Evolutionary conservation across 1,140 invertebrate species (phyloP), one percentile per base, ranked within the genome.

Genomic region (Stenopsyche tienmushanensis): DNA sequence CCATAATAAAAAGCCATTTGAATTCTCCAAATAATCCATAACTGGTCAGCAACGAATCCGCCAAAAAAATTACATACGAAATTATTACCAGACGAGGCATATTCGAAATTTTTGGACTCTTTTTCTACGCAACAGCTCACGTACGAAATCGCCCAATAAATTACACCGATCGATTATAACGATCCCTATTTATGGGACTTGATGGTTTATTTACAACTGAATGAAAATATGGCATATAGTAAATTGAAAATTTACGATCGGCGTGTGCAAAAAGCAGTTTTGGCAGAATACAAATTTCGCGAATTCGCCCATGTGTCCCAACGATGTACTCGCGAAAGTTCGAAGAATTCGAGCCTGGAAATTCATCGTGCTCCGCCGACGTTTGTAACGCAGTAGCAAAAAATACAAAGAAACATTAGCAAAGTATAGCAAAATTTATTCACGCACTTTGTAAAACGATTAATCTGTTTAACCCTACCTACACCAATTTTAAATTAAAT

Each of bases 231-330:
- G n/a, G n/a, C n/a, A n/a, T n/a, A n/a, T n/a, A n/a, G n/a, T n/a
- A n/a, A n/a, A n/a, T n/a, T n/a, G n/a, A n/a, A n/a, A 52, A 52
- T 52, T 52, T 55, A 45, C 55, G 41, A 44, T 26, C 20, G 34
- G 15, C 23, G 55, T 44, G 26, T 55, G 17, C n/a, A 52, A 23
- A 9, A 52, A 10, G 45, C n/a, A n/a, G n/a, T n/a, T n/a, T n/a
- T n/a, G n/a, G n/a, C n/a, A n/a, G n/a, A n/a, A n/a, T n/a, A 39
- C n/a, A 39, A 39, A 39, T 39, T 8, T 39, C 34, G 34, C 34
- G 34, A 39, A 39, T 39, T 39, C 7, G n/a, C 34, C n/a, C 34
- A n/a, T 39, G 34, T 39, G n/a, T n/a, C n/a, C 7, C 34, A n/a
- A n/a, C n/a, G 34, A 8, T 39, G 7, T n/a, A n/a, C 7, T 8